Evolutionary conservation across 2,888 invertebrate species (phyloP).

Genomic region (Augiades crinisus): DNA sequence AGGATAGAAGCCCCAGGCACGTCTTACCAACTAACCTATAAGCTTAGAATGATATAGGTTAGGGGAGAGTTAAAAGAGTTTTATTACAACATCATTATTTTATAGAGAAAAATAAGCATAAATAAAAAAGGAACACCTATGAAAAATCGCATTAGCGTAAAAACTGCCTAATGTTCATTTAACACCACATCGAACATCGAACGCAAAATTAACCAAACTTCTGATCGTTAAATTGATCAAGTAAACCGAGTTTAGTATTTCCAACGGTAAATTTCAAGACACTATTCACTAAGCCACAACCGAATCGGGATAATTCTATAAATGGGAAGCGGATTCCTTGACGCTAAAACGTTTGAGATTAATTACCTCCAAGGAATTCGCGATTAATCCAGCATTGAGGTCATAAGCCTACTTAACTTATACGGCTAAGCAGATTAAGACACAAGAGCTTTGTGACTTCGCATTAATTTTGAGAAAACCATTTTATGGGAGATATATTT

Average conservation of each 20-base stretch:
- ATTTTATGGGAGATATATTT: not conserved
- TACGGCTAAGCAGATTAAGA: constrained; percentile 18
- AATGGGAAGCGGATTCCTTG: constrained; percentile 26
- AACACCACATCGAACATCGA: not conserved
- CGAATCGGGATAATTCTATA: constrained; percentile 13
- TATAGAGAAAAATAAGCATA: no score
- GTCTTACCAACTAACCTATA: no score
- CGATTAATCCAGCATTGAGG: constrained; percentile 36
- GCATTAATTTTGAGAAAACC: not conserved
- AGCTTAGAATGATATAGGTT: no score
- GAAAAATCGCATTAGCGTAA: no score
- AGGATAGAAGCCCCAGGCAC: no score
- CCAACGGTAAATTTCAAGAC: constrained; percentile 7
- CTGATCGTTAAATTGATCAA: not conserved
- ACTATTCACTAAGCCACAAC: constrained; percentile 14
- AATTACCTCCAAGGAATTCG: constrained; percentile 34
- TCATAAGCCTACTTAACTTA: constrained; percentile 31
- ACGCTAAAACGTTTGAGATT: constrained; percentile 36
- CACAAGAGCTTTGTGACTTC: constrained; percentile 4
- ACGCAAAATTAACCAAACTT: no score
- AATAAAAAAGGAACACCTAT: no score
- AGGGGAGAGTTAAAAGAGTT: no score
- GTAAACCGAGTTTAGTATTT: constrained; percentile 2
- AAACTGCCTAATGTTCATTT: not conserved
- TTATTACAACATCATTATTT: no score